Percentiles rank a stretch among this genome's conserved stretches.
Conservation (phyloP, 2,113 vertebrate genomes). For the Larimichthys polyactis region DNA sequence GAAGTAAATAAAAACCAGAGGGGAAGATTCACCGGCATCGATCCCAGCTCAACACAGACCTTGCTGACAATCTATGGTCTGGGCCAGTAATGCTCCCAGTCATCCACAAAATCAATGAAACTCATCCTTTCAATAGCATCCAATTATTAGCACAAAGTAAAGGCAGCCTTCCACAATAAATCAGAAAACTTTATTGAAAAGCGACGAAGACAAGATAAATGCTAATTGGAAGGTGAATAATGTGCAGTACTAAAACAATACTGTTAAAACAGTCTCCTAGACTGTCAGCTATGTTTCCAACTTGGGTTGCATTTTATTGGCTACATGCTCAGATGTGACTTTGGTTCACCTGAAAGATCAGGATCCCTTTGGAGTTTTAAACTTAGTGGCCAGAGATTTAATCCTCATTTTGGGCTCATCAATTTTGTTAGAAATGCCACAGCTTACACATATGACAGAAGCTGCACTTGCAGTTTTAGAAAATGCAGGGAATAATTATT, state of each 20-base stretch:
- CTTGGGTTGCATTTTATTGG: conserved; percentile 3
- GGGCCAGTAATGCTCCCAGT: conserved; percentile 92
- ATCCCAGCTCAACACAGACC: conserved; percentile 91
- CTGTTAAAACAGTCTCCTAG: conserved; percentile 42
- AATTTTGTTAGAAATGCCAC: no score
- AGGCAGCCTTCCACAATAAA: conserved; percentile 90
- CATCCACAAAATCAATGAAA: conserved; percentile 96
- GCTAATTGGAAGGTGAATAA: conserved; percentile 85
- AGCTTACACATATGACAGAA: background rate
- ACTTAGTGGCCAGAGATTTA: background rate
- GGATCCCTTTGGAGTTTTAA: background rate
- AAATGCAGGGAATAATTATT: background rate
- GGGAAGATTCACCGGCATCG: conserved; percentile 91
- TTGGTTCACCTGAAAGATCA: conserved; percentile 5
- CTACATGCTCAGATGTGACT: background rate
- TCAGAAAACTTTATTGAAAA: conserved; percentile 92
- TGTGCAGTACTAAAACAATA: conserved; percentile 63
- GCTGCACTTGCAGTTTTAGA: background rate
- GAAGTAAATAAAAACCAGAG: conserved; percentile 89
- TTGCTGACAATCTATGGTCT: conserved; percentile 90
- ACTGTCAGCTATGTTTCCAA: background rate
- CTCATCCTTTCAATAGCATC: conserved; percentile 98
- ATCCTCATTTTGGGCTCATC: background rate
- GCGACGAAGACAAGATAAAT: conserved; percentile 86
- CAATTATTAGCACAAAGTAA: conserved; percentile 97